Evolutionary conservation across 2,888 invertebrate species (phyloP), one percentile per base, ranked within the genome.

Genomic region (Ametastegia equiseti): DNA sequence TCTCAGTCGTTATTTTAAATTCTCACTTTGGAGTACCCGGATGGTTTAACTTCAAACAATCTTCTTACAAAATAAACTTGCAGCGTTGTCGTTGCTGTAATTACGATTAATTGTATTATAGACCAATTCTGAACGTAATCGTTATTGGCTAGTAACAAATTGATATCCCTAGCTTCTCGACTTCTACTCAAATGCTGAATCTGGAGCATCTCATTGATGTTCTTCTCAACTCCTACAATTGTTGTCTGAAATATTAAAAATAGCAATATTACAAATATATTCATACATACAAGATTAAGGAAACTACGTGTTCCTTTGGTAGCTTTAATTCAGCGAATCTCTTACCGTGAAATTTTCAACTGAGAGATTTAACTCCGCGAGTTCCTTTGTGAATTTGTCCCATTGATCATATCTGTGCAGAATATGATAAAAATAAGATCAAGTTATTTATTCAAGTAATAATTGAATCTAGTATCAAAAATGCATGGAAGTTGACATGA

Each of bases 1-100:
- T 54, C 33, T 75, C 75, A 36, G 36, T 75, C 75, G 54, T 19
- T 36, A 54, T 27, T n/a, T n/a, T 86, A 91, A 81, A 91, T 91
- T 3, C 91, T 88, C 27, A 88, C 86, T 83, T 86, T 90, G 0
- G 90, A 88, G 67, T 89, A 83, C 81, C 95, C 94, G 45, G 94
- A 92, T 19, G 89, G 87, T 89, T 96, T 96, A 0, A 96, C 94
- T 88, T 97, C 96, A 90, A 98, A 98, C 13, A 98, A 92, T 92
- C 97, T 97, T 84, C 97, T 94, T 15, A 98, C 96, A 91, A 98
- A 98, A 91, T 95, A 97, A 1, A 98, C 97, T 92, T 97, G 97
- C 71, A 96, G 90, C 0, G 95, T 93, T 11, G 96, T 96, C 0
- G 98, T 97, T 0, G 95, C 93, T 73, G 96, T 92, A 83, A 98